Conservation (phyloP, 1,140 invertebrate species). For the Platyscapa corneri region DNA sequence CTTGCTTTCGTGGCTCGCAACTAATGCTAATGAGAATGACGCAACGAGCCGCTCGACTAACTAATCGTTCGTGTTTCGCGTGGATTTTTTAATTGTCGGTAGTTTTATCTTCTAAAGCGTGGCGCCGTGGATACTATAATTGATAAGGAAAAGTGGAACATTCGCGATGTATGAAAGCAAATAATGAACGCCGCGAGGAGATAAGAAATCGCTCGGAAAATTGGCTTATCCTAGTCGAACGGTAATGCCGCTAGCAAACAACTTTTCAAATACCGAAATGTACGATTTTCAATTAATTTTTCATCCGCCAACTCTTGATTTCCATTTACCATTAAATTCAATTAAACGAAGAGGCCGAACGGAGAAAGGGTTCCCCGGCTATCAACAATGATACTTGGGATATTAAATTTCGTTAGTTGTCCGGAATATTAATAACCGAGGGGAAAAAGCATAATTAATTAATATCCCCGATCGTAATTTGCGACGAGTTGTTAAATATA, state of each 20-base stretch:
- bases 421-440: too few species aligned
- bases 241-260: not conserved
- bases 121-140: not conserved
- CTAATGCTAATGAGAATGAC: slow-evolving; percentile 20
- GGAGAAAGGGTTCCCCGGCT: too few species aligned
- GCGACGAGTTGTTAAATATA: not conserved
- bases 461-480: too few species aligned
- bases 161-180: not conserved
- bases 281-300: not conserved
- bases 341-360: not conserved
- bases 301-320: not conserved
- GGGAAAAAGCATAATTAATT: too few species aligned
- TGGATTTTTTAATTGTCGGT: slow-evolving; percentile 25
- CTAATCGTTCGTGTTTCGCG: slow-evolving; percentile 15
- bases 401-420: too few species aligned
- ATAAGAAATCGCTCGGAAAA: slow-evolving; percentile 72
- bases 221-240: slow-evolving; percentile 68
- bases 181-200: slow-evolving; percentile 47
- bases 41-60: not conserved
- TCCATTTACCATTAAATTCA: not conserved
- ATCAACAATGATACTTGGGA: too few species aligned
- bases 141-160: not conserved
- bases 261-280: not conserved
- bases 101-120: not conserved
- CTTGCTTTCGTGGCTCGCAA: not conserved